A percentile compares a stretch with the other conserved stretches of the same genome.
Evolutionary conservation across 92 coral and sea anemone genomes (phyloP).

Genomic region (Parazoanthus darwini): DNA sequence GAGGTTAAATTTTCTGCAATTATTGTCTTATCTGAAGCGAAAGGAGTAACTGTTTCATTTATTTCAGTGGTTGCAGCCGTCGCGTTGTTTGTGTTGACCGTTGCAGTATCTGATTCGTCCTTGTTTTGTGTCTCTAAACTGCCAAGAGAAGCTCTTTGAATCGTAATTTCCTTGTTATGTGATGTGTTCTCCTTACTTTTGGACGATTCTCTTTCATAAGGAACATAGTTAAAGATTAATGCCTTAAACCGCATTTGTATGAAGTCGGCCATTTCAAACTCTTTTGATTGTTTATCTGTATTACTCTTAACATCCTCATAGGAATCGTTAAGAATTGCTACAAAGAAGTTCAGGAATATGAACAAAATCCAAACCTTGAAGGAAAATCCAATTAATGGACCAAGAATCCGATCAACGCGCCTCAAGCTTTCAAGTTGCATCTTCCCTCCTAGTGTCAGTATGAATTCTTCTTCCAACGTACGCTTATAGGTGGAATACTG

Average conservation of each 20-base stretch:
- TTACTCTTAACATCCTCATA: constrained; percentile 62
- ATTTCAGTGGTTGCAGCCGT: background rate
- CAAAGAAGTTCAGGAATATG: constrained; percentile 79
- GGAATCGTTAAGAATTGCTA: constrained; percentile 76
- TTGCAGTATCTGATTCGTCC: background rate
- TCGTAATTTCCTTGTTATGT: background rate
- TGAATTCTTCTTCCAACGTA: constrained; percentile 56
- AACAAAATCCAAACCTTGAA: constrained; percentile 65
- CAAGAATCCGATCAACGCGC: constrained; percentile 52
- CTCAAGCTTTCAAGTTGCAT: constrained; percentile 51
- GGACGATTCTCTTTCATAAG: background rate
- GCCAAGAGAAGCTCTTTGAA: background rate
- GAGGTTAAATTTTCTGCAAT: background rate
- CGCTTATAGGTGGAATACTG: constrained; percentile 53
- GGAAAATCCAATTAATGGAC: constrained; percentile 65
- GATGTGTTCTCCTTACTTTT: background rate
- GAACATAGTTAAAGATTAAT: constrained; percentile 34
- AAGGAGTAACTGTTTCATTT: background rate
- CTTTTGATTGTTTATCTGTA: constrained; percentile 56
- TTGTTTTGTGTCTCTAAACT: background rate
- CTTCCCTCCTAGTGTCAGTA: constrained; percentile 72
- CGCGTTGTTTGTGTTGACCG: background rate
- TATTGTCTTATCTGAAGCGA: background rate
- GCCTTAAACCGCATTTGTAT: constrained; percentile 58
- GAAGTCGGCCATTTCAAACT: constrained; percentile 81